Conservation (phyloP, 2,888 invertebrate genomes). For the Galerucella calmariensis region DNA sequence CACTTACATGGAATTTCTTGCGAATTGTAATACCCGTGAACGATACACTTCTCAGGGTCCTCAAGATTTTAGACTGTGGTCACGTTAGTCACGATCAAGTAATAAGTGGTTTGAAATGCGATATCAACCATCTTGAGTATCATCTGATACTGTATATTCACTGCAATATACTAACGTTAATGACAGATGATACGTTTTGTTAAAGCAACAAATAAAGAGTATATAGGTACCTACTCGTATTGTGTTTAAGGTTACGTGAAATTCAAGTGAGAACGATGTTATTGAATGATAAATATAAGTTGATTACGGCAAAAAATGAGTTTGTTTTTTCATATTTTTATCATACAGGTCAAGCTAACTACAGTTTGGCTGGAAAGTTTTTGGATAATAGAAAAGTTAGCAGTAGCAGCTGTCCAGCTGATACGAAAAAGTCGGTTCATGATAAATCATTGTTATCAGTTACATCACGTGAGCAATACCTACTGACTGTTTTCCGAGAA, state of each 20-base stretch:
- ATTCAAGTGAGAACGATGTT: conserved; percentile 20
- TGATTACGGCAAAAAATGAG: too few species aligned
- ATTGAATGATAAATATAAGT: background rate
- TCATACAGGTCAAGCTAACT: too few species aligned
- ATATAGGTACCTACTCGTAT: background rate
- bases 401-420: too few species aligned
- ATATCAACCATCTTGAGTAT: conserved; percentile 43
- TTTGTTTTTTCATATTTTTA: too few species aligned
- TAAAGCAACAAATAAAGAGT: conserved; percentile 10
- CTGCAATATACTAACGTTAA: conserved; percentile 27
- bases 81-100: conserved; percentile 40
- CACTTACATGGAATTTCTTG: conserved; percentile 41
- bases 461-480: too few species aligned
- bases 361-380: too few species aligned
- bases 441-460: too few species aligned
- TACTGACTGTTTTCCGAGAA: too few species aligned
- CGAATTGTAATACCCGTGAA: conserved; percentile 45
- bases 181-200: conserved; percentile 29
- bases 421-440: too few species aligned
- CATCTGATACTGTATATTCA: conserved; percentile 45
- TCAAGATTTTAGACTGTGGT: conserved; percentile 45
- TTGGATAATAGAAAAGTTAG: too few species aligned
- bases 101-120: conserved; percentile 51
- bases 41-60: conserved; percentile 45
- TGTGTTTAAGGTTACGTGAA: conserved; percentile 7